Evolutionary conservation across 2,888 invertebrate genomes (phyloP), one percentile per base, ranked within the genome.

Genomic region (Malachius bipustulatus): DNA sequence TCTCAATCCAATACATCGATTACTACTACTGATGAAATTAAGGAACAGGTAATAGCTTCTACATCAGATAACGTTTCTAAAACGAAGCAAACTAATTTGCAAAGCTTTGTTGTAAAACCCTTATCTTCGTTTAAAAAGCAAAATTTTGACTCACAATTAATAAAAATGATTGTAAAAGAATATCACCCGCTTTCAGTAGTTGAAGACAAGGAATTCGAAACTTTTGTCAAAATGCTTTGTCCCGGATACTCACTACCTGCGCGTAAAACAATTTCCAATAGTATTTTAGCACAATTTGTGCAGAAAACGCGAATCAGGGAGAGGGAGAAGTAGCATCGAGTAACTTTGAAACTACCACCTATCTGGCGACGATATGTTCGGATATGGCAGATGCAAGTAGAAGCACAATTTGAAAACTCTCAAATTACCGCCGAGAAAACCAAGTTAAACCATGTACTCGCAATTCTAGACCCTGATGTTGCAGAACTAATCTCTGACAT

Each of bases 211-310:
- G 24, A 19, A 19, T 19, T 19, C n/a, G n/a, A n/a, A 19, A 19
- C 24, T 8, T 19, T 19, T 8, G n/a, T 19, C 6, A 19, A 19
- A 19, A 19, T 19, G 24, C n/a, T 28, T 9, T 19, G 24, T 19
- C 24, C 24, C 6, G 24, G 24, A 19, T 19, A 19, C n/a, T 19
- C 24, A 8, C n/a, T 19, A 19, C 24, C 24, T 8, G 6, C 24
- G n/a, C n/a, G 24, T 6, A 19, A 19, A 19, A 19, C 24, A 19
- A n/a, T 19, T 6, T 44, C 42, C 30, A 38, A 45, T 28, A 38
- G 38, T 32, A 6, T 19, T 8, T 8, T 19, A 8, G 6, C 24
- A 19, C 24, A 19, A n/a, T 19, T 19, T n/a, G n/a, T n/a, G n/a
- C n/a, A n/a, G n/a, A n/a, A n/a, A n/a, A n/a, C n/a, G n/a, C n/a